Base-by-base conservation (phyloP, 1,140 invertebrate species). In the Drosophila micromelanica region DNA sequence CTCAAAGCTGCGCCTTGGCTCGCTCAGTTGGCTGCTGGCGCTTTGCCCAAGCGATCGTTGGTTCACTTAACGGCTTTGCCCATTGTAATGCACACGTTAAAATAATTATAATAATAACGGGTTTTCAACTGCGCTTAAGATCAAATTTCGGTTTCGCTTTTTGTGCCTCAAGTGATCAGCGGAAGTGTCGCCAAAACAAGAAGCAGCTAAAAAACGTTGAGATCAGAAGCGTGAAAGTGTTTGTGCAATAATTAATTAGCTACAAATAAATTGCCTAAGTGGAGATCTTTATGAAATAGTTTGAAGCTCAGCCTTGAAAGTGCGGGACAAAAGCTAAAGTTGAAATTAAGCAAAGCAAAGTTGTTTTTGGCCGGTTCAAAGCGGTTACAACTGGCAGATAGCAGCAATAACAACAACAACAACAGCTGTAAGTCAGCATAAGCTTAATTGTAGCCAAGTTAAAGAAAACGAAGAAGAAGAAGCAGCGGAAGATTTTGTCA, bases 11-110 rank as follows among this genome's bases (percentile, higher is more conserved):
- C 68, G 81, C 78, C 74, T 79, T 78, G 82, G 74, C 70, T 74
- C 57, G 62, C 43, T 85, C 78, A 85, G 81, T 85, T 78, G 69
- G 54, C 70, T 87, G 75, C 65, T 86, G 70, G 63, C 78, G 71
- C 62, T 80, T 76, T 68, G 70, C 57, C 57, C 55, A 70, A 78
- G 56, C 54, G 76, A 84, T 79, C 80, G 63, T 46, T 38, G 46
- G 20, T 52, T 67, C 55, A 45, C 13, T 59, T 45, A 51, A 43
- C 52, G 17, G 43, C 61, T 27, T 43, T 52, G 15, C 20, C 13
- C 7, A 51, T 42, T 43, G 48, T 15, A 43, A 32, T 9, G n/a
- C 30, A n/a, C 9, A 42, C 62, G 51, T 57, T 17, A 49, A 15
- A 27, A 30, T 55, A 54, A 56, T 48, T 68, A 46, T 17, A 56